Base-by-base conservation (phyloP, 30 jellyfish, hydroid and myxozoan species). In the Turritopsis rubra region DNA sequence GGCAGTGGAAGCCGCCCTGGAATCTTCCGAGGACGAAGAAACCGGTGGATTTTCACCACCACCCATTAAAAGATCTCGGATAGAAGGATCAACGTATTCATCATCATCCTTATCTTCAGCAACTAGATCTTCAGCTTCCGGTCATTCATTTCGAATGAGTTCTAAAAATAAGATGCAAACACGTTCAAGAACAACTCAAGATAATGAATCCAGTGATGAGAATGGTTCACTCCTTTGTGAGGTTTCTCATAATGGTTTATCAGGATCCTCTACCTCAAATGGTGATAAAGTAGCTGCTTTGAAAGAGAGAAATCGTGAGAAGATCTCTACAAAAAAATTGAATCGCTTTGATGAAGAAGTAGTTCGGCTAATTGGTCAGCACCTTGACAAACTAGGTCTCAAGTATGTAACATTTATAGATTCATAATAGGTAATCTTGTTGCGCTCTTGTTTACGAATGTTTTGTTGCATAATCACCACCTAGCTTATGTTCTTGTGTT, bases 1-100 rank as follows among this genome's bases (percentile, higher is more conserved):
- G 96, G 97, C 95, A 92, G 92, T 86, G 88, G 96, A 86, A 87
- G 95, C 88, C 95, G 95, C 93, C 90, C 96, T 87, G 96, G 97
- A 91, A 87, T 86, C 95, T 66, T 86, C 95, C 85, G 93, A 79
- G 83, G 97, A 91, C 73, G 92, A 91, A 79, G 83, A 86, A 82
- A 86, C 88, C 80, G 97, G 97, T 85, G 95, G 88, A 88, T 73
- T 88, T 77, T 88, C 97, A 88, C 97, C 97, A 82, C 97, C 97
- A 82, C 88, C 88, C 41, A 86, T 71, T 29, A 91, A 91, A 90
- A 86, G 90, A 83, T 87, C 97, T 81, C 96, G 97, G 90, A 81
- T 86, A 28, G 90, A 89, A 31, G 91, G 89, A 73, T 53, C 91
- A 84, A 76, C 79, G 74, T 78, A 28, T 68, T 17, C 76, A 66